phyloP scores from a whole-genome alignment of 2,113 vertebrate genomes.

The Bos indicus region DNA sequence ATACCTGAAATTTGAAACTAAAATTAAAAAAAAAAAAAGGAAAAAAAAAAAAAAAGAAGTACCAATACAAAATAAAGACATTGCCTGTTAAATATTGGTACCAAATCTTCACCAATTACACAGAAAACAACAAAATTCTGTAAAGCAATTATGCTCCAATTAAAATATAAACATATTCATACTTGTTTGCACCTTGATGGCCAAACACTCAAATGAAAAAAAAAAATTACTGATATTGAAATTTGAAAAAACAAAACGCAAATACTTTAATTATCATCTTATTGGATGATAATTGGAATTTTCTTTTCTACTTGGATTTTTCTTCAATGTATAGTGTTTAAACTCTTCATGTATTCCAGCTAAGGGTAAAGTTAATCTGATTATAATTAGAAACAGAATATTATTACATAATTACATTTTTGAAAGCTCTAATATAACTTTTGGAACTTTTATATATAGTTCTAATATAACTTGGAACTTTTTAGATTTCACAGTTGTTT shows the following conservation, averaged over 20 bases:
- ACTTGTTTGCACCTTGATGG: background rate
- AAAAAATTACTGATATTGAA: background rate
- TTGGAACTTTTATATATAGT: background rate
- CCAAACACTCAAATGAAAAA: background rate
- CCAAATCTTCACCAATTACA: conserved; percentile 15
- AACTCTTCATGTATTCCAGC: background rate
- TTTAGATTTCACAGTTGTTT: background rate
- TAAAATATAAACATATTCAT: background rate
- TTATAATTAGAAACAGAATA: background rate
- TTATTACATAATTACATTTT: background rate
- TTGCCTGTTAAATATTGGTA: conserved; percentile 36
- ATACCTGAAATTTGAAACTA: too few relatives aligned
- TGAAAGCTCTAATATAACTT: background rate
- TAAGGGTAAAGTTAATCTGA: background rate
- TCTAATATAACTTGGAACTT: background rate
- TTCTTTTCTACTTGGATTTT: background rate
- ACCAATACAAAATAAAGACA: conserved; percentile 17
- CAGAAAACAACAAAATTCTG: background rate
- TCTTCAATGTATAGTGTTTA: background rate
- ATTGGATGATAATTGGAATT: background rate
- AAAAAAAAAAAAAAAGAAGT: too few relatives aligned
- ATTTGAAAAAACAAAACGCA: background rate
- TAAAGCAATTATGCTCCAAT: background rate
- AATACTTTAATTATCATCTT: background rate
- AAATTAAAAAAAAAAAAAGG: too few relatives aligned